Percentiles rank a stretch among this genome's conserved stretches.
Evolutionary conservation across 2,797 vertebrate species (phyloP).

Genomic region (Hippopotamyrus pictus): DNA sequence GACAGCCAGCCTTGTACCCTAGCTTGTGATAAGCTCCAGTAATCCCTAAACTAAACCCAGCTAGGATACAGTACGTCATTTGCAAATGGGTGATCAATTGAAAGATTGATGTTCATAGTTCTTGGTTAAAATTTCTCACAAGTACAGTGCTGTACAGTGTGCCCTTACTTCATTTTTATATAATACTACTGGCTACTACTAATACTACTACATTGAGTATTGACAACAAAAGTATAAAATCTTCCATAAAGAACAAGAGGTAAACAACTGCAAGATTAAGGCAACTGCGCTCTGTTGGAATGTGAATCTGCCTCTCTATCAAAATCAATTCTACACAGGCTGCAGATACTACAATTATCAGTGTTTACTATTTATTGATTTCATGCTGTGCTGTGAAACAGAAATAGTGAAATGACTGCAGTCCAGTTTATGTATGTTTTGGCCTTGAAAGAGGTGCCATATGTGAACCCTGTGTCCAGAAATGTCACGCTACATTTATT

Average conservation of each 20-base stretch:
- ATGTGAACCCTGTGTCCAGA: neutral
- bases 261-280: constrained; percentile 18
- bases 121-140: neutral
- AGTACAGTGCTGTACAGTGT: neutral
- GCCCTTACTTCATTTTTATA: neutral
- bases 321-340: constrained; percentile 40
- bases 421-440: neutral
- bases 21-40: neutral
- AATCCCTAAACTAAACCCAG: neutral
- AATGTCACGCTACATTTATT: neutral
- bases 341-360: constrained; percentile 38
- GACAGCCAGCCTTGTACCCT: neutral
- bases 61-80: neutral
- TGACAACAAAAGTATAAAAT: neutral
- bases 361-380: constrained; percentile 31
- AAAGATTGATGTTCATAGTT: neutral
- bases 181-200: neutral
- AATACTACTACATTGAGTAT: neutral
- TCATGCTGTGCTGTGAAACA: constrained; percentile 25
- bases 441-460: constrained; percentile 20
- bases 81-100: neutral
- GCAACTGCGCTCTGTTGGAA: constrained; percentile 25
- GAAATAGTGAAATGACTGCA: constrained; percentile 18
- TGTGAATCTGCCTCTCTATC: constrained; percentile 34
- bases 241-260: constrained; percentile 16